Base-by-base conservation (phyloP, 2,113 vertebrate genomes). In the Perca flavescens region DNA sequence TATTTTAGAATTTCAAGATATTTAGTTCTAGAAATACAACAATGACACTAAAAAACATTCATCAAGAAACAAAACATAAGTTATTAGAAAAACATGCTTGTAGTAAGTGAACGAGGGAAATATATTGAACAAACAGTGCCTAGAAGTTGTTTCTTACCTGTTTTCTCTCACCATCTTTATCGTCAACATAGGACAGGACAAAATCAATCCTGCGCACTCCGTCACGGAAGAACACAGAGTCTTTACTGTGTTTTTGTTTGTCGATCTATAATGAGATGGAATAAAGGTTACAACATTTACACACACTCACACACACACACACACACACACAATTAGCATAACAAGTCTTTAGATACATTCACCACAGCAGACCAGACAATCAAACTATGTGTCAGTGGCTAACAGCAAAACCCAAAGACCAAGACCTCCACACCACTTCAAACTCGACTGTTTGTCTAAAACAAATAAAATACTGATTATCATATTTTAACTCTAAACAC, bases 171-270 rank as follows among this genome's bases (percentile, higher is more conserved):
- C 85, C 89, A 10, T 98, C 97, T 90, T 97, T 97, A 46, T 99
- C 97, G 0, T 99, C 98, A 52, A 96, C 92, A 74, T 98, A 99
- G 17, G 98, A 97, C 46, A 99, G 95, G 68, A 99, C 96, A 85
- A 98, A 99, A 91, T 99, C 98, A 49, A 99, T 97, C 88, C 96
- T 95, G 58, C 98, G 96, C 62, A 94, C 22, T 46, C 98, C 98
- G 6, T 99, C 98, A 68, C 96, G 93, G 94, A 99, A 99, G 95
- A 96, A 99, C 86, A 99, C 93, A 0, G 97, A 99, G 91, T 98
- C 97, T 91, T 96, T 98, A 34, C 93, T 93, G 0, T 92, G 80
- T 21, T 91, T 84, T 9, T 92, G 85, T 88, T 90, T 94, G 83
- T 91, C 82, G 62, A 94, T 89, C 93, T 94, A 64, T 19, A 62